Evolutionary conservation across 2,888 invertebrate species (phyloP), one percentile per base, ranked within the genome.

Genomic region (Leucania comma): DNA sequence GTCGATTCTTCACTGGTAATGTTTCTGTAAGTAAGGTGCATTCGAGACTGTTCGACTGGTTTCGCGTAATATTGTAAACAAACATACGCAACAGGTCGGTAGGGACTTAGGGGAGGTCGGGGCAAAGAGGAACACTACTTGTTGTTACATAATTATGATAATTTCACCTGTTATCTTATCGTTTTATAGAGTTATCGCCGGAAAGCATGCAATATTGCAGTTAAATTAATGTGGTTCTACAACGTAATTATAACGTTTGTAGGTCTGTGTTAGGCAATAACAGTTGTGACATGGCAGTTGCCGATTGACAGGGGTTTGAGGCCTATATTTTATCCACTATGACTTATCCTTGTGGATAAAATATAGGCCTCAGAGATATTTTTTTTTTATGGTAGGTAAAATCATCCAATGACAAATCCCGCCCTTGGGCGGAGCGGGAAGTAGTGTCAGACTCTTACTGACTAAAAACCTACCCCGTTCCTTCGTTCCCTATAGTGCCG

Each of bases 41-140:
- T 87, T 91, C 91, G 87, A 89, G 93, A 91, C 86, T 57, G 72
- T 88, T 91, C 88, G 77, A 85, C 79, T 78, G 83, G 87, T 88
- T 89, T 88, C 86, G 84, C 84, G 83, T 87, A 84, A 88, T 82
- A 84, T 89, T 86, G 91, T 93, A 92, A 93, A 93, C 90, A 93
- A 91, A 92, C 87, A 85, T 78, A 87, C 85, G 91, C 92, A 93
- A 94, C 91, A 91, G 89, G 92, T 91, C 65, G 75, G 68, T 62
- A 78, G 82, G 82, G 80, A 85, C 76, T 72, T 71, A 78, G 83
- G 78, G 83, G 82, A 79, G 81, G 68, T 80, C 29, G 72, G 85
- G 85, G 80, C 29, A 67, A 78, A 68, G 29, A 69, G 77, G 57
- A 78, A 66, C 68, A 58, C 70, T 72, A 56, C 42, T 65, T 35